Evolutionary conservation across 92 coral and sea anemone genomes (phyloP).

Genomic region (Palythoa grandiflora): DNA sequence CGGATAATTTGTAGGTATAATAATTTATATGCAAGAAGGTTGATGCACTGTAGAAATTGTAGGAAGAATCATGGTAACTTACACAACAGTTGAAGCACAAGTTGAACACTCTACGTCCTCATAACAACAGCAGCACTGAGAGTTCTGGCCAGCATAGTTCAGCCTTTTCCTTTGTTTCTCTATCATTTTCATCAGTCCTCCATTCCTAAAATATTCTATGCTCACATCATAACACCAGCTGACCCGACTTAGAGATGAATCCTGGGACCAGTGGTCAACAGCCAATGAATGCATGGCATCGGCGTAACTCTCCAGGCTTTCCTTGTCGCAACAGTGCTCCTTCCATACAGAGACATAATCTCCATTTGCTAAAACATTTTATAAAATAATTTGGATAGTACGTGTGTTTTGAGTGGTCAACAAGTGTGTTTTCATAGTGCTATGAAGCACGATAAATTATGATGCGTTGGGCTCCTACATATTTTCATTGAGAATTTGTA

Average conservation of each 20-base stretch:
- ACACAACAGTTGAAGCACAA: slow-evolving; percentile 30
- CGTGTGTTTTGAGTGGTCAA: too few species aligned
- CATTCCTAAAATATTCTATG: slow-evolving; percentile 79
- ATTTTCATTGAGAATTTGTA: too few species aligned
- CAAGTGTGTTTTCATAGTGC: too few species aligned
- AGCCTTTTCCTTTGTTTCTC: slow-evolving; percentile 78
- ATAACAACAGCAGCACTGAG: slow-evolving; percentile 84
- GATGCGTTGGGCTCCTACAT: too few species aligned
- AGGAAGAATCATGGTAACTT: background rate
- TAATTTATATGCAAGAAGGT: too few species aligned
- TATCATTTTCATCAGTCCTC: slow-evolving; percentile 72
- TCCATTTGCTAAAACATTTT: slow-evolving; percentile 74
- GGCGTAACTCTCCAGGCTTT: slow-evolving; percentile 80
- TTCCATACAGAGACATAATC: slow-evolving; percentile 87
- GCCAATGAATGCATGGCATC: slow-evolving; percentile 86
- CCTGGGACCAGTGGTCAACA: slow-evolving; percentile 84
- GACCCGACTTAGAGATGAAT: slow-evolving; percentile 85
- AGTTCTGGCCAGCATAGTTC: slow-evolving; percentile 60
- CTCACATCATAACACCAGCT: slow-evolving; percentile 85
- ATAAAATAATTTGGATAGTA: too few species aligned
- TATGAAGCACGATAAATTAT: too few species aligned
- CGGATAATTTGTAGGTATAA: too few species aligned
- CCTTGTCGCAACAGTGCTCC: slow-evolving; percentile 78
- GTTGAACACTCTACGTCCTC: background rate
- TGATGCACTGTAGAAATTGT: too few species aligned